Evolutionary conservation across 2,888 invertebrate species (phyloP), one percentile per base, ranked within the genome.

Genomic region (Lycaena phlaeas): DNA sequence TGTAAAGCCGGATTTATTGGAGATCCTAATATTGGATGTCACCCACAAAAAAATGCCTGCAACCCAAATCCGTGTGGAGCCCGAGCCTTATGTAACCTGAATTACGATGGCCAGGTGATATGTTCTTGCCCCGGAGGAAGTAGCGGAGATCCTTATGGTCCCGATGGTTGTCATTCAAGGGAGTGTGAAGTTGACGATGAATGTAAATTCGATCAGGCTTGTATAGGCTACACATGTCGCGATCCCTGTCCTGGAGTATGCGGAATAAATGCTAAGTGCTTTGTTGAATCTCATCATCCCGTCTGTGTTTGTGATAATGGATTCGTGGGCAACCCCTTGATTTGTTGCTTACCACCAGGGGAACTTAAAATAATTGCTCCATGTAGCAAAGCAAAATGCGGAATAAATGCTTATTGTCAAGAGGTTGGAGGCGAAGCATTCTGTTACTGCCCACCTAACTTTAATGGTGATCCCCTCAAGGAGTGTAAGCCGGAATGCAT

Each of bases 171-270:
- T 54, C 89, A 89, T 51, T 89, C 91, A n/a, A 89, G 90, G 45
- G 93, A 94, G 76, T 95, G 95, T 68, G 89, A 90, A 59, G 86
- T 90, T 14, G 93, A 95, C 60, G 89, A 90, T 40, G 94, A 94
- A 63, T 95, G 95, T 63, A 81, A 88, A 14, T 66, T 82, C 41
- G 86, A 88, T 54, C 88, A 88, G 68, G 92, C 93, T 14, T 95
- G 95, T 57, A 91, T 94, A 61, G 91, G 92, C 18, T 92, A 92
- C 61, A 87, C 88, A 54, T 95, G 95, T 58, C 86, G 88, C 48
- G 92, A 94, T 70, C 94, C 94, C 15, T 95, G 94, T 54, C 90
- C 92, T 0, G 93, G 93, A 34, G 89, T 90, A 14, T 95, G 95
- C 64, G 95, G 94, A 6, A 67, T 89, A 14, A 89, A 90, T 53